A percentile compares a stretch with the other conserved stretches of the same genome.
phyloP scores from a whole-genome alignment of 1,140 invertebrate species.

The Thalassaphorura encarpata region DNA sequence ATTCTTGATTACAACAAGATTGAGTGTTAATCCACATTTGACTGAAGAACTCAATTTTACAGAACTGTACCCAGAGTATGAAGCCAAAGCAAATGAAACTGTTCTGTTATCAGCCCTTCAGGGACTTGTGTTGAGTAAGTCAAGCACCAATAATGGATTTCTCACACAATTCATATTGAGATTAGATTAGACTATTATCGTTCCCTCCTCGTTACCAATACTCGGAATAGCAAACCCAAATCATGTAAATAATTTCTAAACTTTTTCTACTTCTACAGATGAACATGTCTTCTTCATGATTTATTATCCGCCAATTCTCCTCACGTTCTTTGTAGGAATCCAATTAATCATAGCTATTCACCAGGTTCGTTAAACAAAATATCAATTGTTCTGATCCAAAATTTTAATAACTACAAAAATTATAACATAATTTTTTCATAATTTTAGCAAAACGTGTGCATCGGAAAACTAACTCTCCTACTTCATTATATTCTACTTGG shows the following conservation, averaged over 20 bases:
- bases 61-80: slow-evolving; percentile 1
- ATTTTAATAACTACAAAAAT: not conserved
- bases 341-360: slow-evolving; percentile 3
- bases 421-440: not conserved
- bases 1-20: not conserved
- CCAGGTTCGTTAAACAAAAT: slow-evolving; percentile 1
- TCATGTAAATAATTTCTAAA: no score
- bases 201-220: not conserved
- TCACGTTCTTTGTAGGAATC: slow-evolving; percentile 5
- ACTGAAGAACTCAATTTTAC: not conserved
- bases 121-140: slow-evolving; percentile 8
- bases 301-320: slow-evolving; percentile 4
- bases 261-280: not conserved
- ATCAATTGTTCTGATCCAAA: not conserved
- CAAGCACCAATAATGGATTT: not conserved
- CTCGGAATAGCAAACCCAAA: not conserved
- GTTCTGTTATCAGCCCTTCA: slow-evolving; percentile 3
- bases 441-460: not conserved
- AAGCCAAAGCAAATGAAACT: not conserved
- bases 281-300: slow-evolving; percentile 2
- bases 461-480: slow-evolving; percentile 1
- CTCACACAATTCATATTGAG: no score
- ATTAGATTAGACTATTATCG: no score
- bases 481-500: slow-evolving; percentile 2
- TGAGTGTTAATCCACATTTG: slow-evolving; percentile 8